Evolutionary conservation across 2,888 invertebrate species (phyloP).

Genomic region (Cheilosia pagana): DNA sequence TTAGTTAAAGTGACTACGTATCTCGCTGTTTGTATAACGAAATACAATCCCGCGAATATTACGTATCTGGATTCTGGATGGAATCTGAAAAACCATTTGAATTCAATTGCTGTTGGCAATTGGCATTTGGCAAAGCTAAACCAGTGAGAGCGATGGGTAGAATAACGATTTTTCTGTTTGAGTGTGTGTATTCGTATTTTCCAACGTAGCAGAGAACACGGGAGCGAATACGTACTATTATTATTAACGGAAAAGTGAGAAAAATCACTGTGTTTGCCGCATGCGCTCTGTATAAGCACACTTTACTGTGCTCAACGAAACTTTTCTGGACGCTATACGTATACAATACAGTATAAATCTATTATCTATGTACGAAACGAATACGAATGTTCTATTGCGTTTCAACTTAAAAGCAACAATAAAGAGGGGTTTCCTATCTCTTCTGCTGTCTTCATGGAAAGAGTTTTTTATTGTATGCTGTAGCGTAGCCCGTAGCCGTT

Average conservation of each 20-base stretch:
- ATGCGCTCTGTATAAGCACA: constrained; percentile 50
- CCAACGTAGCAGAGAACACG: constrained; percentile 8
- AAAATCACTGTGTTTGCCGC: constrained; percentile 44
- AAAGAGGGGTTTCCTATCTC: constrained; percentile 22
- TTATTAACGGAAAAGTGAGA: constrained; percentile 41
- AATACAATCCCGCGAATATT: constrained; percentile 34
- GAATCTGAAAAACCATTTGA: constrained; percentile 7
- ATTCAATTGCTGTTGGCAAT: constrained; percentile 15
- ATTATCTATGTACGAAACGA: neutral
- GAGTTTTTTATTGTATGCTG: neutral
- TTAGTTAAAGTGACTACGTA: constrained; percentile 29
- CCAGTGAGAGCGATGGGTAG: constrained; percentile 4
- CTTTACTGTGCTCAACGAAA: neutral
- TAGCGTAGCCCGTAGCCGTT: too few species aligned
- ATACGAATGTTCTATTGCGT: constrained; percentile 38
- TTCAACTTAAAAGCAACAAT: constrained; percentile 28
- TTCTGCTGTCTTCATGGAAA: neutral
- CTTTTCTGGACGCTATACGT: neutral
- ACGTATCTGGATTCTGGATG: constrained; percentile 15
- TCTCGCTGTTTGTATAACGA: constrained; percentile 51
- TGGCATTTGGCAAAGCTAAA: constrained; percentile 8
- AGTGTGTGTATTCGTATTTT: neutral
- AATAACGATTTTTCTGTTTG: constrained; percentile 33
- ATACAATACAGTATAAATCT: neutral
- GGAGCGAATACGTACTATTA: constrained; percentile 47